Evolutionary conservation across 1,140 invertebrate species (phyloP).

Genomic region (Aleiodes sp.): DNA sequence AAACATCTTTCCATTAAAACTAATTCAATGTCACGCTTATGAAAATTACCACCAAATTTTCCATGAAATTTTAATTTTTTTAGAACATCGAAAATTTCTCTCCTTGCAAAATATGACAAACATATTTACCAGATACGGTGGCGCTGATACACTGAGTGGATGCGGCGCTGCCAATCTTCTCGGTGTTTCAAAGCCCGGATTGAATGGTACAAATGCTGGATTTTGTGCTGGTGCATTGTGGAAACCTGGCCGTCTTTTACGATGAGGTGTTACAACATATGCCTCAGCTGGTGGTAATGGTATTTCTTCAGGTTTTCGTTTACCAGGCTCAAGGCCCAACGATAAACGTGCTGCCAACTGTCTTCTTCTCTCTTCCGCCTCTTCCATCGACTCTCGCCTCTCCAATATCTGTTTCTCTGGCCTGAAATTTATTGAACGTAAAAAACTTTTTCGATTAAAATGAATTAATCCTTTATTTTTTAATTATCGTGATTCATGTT

Average conservation of each 20-base stretch:
- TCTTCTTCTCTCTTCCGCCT: conserved; percentile 61
- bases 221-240: conserved; percentile 86
- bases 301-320: conserved; percentile 62
- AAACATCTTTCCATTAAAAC: no score
- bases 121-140: conserved; percentile 72
- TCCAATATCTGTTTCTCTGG: conserved; percentile 56
- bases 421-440: conserved; percentile 27
- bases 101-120: conserved; percentile 10
- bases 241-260: conserved; percentile 84
- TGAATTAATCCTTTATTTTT: neutral
- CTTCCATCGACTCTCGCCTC: conserved; percentile 63
- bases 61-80: no score
- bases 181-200: conserved; percentile 64
- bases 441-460: neutral
- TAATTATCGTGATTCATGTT: no score
- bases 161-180: conserved; percentile 69
- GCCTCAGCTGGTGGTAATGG: conserved; percentile 65
- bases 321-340: conserved; percentile 58
- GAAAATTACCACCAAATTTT: no score
- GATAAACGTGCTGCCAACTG: conserved; percentile 59
- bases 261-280: conserved; percentile 84
- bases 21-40: no score
- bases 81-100: neutral
- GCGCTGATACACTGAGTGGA: conserved; percentile 74
- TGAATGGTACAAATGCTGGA: conserved; percentile 83